phyloP scores from a whole-genome alignment of 2,888 invertebrate genomes.

The Drosophila tanythrix region DNA sequence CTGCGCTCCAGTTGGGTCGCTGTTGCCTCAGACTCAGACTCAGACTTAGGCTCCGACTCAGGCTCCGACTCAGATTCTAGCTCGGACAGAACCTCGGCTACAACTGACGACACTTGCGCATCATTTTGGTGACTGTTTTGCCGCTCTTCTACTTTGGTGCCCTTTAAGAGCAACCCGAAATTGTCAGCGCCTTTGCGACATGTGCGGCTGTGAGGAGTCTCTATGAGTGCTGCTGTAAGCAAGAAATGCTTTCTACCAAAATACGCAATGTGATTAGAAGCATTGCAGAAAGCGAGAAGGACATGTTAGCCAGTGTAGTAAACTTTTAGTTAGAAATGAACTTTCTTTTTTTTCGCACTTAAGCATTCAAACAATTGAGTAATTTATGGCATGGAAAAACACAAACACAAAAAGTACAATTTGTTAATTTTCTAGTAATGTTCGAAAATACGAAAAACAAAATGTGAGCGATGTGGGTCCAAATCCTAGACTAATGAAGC shows the following conservation, averaged over 20 bases:
- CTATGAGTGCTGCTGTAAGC: background rate
- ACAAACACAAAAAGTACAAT: background rate
- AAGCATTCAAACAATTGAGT: background rate
- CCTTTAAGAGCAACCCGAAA: conserved; percentile 18
- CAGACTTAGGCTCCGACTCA: background rate
- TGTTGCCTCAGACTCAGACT: conserved; percentile 17
- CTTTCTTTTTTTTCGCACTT: no score
- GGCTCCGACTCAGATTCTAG: background rate
- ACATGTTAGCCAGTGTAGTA: background rate
- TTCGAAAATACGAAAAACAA: background rate
- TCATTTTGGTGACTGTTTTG: conserved; percentile 68
- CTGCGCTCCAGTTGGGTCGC: conserved; percentile 29
- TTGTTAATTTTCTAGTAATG: no score
- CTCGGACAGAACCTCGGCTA: conserved; percentile 1
- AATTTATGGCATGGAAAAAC: no score
- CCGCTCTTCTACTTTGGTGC: conserved; percentile 13
- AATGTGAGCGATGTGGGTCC: background rate
- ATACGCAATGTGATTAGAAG: background rate
- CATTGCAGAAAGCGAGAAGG: background rate
- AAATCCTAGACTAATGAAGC: background rate
- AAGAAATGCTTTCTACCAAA: background rate
- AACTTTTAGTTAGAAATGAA: background rate
- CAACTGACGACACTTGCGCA: conserved; percentile 71
- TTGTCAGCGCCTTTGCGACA: conserved; percentile 31
- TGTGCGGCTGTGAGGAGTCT: background rate